Evolutionary conservation across 2,113 vertebrate species (phyloP).

Genomic region (Ctenodactylus gundi): DNA sequence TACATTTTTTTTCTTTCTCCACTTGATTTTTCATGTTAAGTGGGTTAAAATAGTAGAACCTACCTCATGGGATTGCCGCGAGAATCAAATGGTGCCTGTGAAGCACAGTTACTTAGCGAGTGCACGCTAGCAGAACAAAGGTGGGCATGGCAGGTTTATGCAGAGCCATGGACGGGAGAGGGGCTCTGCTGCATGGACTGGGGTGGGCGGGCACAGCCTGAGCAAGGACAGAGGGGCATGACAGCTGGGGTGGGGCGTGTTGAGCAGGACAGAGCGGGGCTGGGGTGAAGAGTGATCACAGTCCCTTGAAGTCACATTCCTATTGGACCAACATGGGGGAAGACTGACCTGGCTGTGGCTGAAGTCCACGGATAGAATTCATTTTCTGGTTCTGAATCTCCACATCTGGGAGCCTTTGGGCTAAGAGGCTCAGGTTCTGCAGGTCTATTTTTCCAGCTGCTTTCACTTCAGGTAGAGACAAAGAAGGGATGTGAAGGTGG

Average conservation of each 20-base stretch:
- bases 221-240: background rate
- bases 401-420: background rate
- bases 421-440: background rate
- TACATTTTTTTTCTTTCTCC: background rate
- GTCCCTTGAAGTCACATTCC: background rate
- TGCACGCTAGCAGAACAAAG: background rate
- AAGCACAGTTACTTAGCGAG: background rate
- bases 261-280: background rate
- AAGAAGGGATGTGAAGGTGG: background rate
- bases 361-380: background rate
- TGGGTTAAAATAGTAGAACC: background rate
- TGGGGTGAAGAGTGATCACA: background rate
- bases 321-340: background rate
- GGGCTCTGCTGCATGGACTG: no score
- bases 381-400: background rate
- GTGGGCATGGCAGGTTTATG: background rate
- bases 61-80: background rate
- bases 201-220: background rate
- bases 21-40: background rate
- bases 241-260: background rate
- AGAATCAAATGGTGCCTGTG: background rate
- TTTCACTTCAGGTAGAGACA: background rate
- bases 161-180: background rate
- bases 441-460: background rate
- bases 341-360: background rate